phyloP scores from a whole-genome alignment of 1,140 invertebrate genomes.

The Lasioglossum albipes region DNA sequence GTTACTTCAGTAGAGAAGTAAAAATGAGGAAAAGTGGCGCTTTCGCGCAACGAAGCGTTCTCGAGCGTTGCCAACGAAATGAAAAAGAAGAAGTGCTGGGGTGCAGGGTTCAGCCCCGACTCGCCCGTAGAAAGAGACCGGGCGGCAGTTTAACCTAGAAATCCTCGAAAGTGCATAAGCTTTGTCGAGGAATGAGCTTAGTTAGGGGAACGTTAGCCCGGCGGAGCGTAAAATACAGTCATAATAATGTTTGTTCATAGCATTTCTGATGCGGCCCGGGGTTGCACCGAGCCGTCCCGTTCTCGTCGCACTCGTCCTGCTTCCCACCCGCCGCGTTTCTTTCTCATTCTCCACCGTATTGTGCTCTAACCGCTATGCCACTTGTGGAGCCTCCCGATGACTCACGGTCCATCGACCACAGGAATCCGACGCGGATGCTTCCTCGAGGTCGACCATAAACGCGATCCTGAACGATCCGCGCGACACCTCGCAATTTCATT shows the following conservation, averaged over 20 bases:
- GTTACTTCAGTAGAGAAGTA: conserved; percentile 4
- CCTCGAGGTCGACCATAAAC: background rate
- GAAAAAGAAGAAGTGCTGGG: conserved; percentile 30
- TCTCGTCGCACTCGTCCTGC: background rate
- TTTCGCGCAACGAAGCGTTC: conserved; percentile 54
- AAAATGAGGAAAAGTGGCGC: conserved; percentile 54
- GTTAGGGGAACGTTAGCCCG: conserved; percentile 60
- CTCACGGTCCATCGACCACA: conserved; percentile 3
- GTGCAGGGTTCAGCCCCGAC: background rate
- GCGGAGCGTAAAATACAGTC: conserved; percentile 66
- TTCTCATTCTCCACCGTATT: background rate
- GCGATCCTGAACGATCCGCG: no score
- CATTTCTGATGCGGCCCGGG: conserved; percentile 44
- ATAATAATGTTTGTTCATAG: conserved; percentile 61
- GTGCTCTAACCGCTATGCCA: conserved; percentile 13
- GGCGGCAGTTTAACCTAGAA: conserved; percentile 51
- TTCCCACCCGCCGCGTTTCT: background rate
- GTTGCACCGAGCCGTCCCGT: conserved; percentile 4
- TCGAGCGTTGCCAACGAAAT: conserved; percentile 51
- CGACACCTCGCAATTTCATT: no score
- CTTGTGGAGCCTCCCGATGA: conserved; percentile 27
- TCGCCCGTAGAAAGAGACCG: background rate
- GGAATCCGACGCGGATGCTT: conserved; percentile 10
- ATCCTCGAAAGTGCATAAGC: conserved; percentile 65
- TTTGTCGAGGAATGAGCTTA: conserved; percentile 70